Evolutionary conservation across 2,113 vertebrate species (phyloP).

Genomic region (Pseudois nayaur): DNA sequence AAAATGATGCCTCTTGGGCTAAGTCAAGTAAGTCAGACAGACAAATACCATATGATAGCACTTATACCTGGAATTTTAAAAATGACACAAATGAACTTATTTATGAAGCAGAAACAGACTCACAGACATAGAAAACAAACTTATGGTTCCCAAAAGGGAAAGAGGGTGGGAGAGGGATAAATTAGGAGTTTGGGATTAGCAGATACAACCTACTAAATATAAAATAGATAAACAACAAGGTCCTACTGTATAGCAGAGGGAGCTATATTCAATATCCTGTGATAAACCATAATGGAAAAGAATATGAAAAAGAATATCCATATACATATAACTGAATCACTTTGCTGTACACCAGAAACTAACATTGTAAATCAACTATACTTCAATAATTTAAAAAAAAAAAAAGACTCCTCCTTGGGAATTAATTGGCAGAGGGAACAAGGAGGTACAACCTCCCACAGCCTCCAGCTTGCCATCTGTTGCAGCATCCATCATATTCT

Average conservation of each 20-base stretch:
- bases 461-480: neutral
- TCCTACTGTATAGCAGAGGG: neutral
- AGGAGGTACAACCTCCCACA: slow-evolving; percentile 24
- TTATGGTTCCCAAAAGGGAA: neutral
- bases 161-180: neutral
- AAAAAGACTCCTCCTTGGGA: slow-evolving; percentile 14
- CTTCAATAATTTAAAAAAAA: neutral
- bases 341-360: neutral
- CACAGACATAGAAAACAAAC: neutral
- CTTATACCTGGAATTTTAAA: neutral
- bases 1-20: slow-evolving; percentile 7
- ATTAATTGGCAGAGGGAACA: slow-evolving; percentile 49
- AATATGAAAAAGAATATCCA: neutral
- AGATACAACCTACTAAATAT: neutral
- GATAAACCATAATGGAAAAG: neutral
- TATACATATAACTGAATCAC: neutral
- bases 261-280: neutral
- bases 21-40: neutral
- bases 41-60: neutral
- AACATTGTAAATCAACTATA: neutral
- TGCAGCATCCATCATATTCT: neutral
- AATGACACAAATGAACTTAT: neutral
- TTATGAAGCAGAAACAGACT: neutral
- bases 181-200: neutral
- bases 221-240: neutral